Base-by-base conservation (phyloP, 2,888 invertebrate genomes). In the Chromoteleia sp. region DNA sequence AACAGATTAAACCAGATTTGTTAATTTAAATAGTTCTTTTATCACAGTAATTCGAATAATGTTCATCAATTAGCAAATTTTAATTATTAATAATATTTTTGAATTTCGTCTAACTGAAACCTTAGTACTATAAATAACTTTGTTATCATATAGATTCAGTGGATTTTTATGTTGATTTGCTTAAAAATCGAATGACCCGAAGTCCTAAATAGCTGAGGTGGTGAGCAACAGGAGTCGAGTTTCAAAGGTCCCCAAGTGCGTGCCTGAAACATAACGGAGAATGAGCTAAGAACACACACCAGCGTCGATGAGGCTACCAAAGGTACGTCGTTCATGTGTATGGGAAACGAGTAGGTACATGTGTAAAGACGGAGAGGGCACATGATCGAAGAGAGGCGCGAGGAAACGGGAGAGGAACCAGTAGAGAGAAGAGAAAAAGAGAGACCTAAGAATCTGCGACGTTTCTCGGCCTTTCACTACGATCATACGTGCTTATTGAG, bases 381-480 rank as follows among this genome's bases (percentile, higher is more conserved):
- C 14, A 12, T 8, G 43, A 54, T 21, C 30, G 67, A 14, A 48
- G 59, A 58, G 76, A 61, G 65, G 52, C 21, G 67, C 59, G 54
- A 71, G 80, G 59, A 65, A 73, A 73, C 36, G 67, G 61, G 68
- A 61, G 68, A 63, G 45, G 67, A 76, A 75, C 71, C 73, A 79
- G 79, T 76, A 68, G 68, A 56, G 63, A 76, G 74, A 68, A 82
- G 79, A 79, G 82, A 76, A 80, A 75, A 80, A 67, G 73, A 73
- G 73, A 63, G 39, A 58, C 74, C 71, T 68, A 78, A 81, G 80
- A 81, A 81, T 81, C 50, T 45, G 76, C 81, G 77, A 65, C 80
- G 80, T 80, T 80, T 80, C 80, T 74, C 70, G 70, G 77, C 83
- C 83, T 80, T 83, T 83, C 83, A 83, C 80, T 83, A 45, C 56